Evolutionary conservation across 2,888 invertebrate genomes (phyloP), one percentile per base, ranked within the genome.

Genomic region (Luperina testacea): DNA sequence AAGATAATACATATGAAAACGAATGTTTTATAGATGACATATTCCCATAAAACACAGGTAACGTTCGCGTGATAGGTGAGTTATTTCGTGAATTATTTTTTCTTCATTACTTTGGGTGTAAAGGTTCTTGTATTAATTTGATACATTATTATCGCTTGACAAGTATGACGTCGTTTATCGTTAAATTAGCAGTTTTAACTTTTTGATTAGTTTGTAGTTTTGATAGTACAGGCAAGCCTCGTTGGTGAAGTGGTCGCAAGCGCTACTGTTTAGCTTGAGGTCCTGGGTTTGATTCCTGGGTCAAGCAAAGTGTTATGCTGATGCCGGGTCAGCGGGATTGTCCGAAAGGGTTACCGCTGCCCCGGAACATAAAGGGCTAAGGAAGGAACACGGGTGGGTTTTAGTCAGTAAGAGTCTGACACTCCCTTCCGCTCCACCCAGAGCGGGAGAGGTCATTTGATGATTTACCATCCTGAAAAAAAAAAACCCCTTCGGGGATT

Each of bases 11-110:
- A 27, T 27, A 59, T 38, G 32, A 57, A 63, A 61, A 59, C 42
- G 17, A 74, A 77, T 78, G 72, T 86, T 72, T 74, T 64, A 77
- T 76, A 63, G 13, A 59, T 32, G 7, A 59, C 7, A 38, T 74
- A 27, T 84, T 80, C 27, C 27, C 11, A 67, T 27, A 51, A 67
- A 17, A 70, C 11, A 73, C 9, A 53, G n/a, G 45, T 8, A 63
- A 13, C 7, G 71, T 57, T 84, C 51, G 87, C 86, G 82, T 85
- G 84, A 87, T 87, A 84, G 84, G 87, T 87, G 84, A 87, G 38
- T 11, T 63, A 79, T 68, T 76, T 72, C 61, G 61, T 79, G 15
- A 75, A 86, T 77, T 87, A 88, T 79, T 75, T 83, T 88, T 75
- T 72, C 69, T 75, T 83, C 70, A 82, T 88, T 88, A 78, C 68